Conservation (phyloP, 2,113 vertebrate genomes). For the Coptodon bakossiorum region DNA sequence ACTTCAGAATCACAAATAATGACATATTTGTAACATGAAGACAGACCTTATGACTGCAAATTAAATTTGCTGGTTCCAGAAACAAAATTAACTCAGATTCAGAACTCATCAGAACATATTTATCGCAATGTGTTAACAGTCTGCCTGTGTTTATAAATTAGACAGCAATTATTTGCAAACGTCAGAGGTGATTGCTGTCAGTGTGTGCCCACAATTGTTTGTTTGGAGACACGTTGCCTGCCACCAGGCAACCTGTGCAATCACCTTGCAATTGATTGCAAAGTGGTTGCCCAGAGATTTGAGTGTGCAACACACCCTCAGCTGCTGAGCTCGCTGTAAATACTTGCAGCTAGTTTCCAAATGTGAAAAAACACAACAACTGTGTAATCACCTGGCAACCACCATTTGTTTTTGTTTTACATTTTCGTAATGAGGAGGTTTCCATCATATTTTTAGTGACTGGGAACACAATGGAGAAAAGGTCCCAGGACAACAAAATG, state of each 20-base stretch:
- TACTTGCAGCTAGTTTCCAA: neutral
- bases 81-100: neutral
- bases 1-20: neutral
- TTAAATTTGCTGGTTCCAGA: neutral
- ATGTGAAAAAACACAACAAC: neutral
- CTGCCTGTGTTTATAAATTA: neutral
- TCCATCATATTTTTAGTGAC: neutral
- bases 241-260: neutral
- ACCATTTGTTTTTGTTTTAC: accelerated
- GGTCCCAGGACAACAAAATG: neutral
- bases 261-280: neutral
- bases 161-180: neutral
- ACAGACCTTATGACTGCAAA: neutral
- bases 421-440: neutral
- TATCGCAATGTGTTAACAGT: neutral
- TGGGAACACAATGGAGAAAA: neutral
- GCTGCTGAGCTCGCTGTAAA: neutral
- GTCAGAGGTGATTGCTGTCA: neutral
- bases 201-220: too few species aligned
- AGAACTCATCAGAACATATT: neutral
- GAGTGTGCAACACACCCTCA: neutral
- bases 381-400: neutral
- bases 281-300: neutral
- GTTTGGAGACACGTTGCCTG: too few species aligned
- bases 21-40: neutral